These are phyloP conservation scores for Parascotia fuliginaria DNA, from an alignment of 2,888 invertebrate genomes.

Conservation along the genomic window DNA sequence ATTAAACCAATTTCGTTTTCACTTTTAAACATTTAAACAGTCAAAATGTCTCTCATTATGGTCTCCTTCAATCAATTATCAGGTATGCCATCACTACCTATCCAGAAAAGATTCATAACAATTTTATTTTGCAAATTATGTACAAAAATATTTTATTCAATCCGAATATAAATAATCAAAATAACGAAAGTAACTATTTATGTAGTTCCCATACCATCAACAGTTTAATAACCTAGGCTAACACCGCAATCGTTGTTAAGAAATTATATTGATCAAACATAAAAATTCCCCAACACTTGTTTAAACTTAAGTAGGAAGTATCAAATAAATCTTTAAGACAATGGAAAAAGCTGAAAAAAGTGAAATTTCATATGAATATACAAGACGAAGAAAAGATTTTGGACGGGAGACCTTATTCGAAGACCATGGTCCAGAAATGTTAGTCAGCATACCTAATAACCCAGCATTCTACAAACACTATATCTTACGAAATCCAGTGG, in stretches of 20 bases:
- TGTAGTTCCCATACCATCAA: too few relatives aligned
- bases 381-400: conserved; percentile 89
- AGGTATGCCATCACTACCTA: too few relatives aligned
- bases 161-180: too few relatives aligned
- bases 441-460: conserved; percentile 88
- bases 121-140: too few relatives aligned
- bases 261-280: conserved; percentile 14
- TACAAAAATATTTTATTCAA: too few relatives aligned
- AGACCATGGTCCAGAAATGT: conserved; percentile 88
- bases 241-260: background rate
- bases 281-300: background rate
- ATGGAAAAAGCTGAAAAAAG: conserved; percentile 75
- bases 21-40: too few relatives aligned
- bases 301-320: background rate
- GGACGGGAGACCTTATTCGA: conserved; percentile 90
- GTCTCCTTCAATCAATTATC: too few relatives aligned
- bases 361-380: conserved; percentile 83
- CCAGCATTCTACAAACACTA: conserved; percentile 83
- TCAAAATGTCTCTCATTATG: too few relatives aligned
- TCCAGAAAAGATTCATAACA: too few relatives aligned
- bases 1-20: too few relatives aligned
- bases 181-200: too few relatives aligned
- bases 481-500: conserved; percentile 87
- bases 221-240: too few relatives aligned
- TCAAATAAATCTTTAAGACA: conserved; percentile 12